Conservation (phyloP, 2,113 vertebrate species). For the Stictonetta naevosa region DNA sequence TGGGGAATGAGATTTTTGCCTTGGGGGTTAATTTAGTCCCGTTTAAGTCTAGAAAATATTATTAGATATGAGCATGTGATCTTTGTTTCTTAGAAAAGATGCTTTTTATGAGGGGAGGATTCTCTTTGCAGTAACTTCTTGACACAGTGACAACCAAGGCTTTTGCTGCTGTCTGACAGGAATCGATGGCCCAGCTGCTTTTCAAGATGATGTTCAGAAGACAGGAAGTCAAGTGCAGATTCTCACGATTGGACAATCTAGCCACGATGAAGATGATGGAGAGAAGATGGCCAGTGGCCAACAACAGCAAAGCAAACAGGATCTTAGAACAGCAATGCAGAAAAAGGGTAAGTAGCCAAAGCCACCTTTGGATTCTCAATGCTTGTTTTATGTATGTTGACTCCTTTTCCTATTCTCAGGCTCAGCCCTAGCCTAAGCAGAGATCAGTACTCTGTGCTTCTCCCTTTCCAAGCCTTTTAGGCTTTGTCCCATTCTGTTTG, state of each 20-base stretch:
- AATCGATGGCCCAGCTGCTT: conserved; percentile 86
- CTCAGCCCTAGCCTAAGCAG: background rate
- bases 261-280: conserved; percentile 81
- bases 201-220: conserved; percentile 86
- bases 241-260: conserved; percentile 85
- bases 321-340: conserved; percentile 92
- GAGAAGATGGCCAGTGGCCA: conserved; percentile 83
- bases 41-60: background rate
- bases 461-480: background rate
- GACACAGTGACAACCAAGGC: background rate
- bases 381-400: background rate
- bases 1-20: background rate
- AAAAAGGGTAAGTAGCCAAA: conserved; percentile 88
- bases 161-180: conserved; percentile 79
- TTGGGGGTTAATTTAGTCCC: background rate
- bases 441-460: background rate
- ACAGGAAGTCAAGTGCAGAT: conserved; percentile 87
- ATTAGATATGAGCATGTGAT: background rate
- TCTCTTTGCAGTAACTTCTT: background rate
- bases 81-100: background rate
- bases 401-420: background rate
- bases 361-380: background rate
- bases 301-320: conserved; percentile 89
- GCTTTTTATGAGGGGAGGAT: background rate
- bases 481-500: background rate